A percentile compares a stretch with the other conserved stretches of the same genome.
These are phyloP conservation scores for Neoarius graeffei DNA, from an alignment of 2,113 vertebrate genomes.

Conservation along the genomic window DNA sequence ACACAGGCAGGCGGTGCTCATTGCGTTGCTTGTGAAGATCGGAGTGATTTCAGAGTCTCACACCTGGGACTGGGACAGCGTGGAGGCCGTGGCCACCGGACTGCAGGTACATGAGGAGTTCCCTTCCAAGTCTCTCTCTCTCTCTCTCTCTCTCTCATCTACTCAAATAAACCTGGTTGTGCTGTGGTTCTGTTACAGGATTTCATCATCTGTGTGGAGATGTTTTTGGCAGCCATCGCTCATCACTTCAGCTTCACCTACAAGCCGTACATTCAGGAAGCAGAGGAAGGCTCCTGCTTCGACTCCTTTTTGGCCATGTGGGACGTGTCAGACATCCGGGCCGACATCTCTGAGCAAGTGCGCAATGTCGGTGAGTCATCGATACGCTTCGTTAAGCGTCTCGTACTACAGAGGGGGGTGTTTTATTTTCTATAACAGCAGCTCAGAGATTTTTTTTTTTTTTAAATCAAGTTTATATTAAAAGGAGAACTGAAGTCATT, in stretches of 20 bases:
- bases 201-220: constrained; percentile 96
- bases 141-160: no score
- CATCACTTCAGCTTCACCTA: constrained; percentile 98
- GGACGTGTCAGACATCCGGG: constrained; percentile 94
- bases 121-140: neutral
- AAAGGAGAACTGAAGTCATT: no score
- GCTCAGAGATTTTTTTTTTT: no score
- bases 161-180: neutral
- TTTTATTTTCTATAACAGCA: neutral
- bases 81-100: constrained; percentile 94
- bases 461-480: no score
- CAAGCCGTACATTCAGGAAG: constrained; percentile 94
- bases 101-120: constrained; percentile 78
- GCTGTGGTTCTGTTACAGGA: constrained; percentile 74
- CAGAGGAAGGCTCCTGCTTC: constrained; percentile 94
- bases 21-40: constrained; percentile 93
- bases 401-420: neutral
- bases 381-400: neutral
- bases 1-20: constrained; percentile 92
- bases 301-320: constrained; percentile 98
- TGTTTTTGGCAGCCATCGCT: constrained; percentile 95
- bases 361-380: constrained; percentile 89
- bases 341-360: constrained; percentile 96
- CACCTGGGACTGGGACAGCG: constrained; percentile 93
- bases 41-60: constrained; percentile 89